These are phyloP conservation scores for Cataglyphis cursor DNA, from an alignment of 2,888 invertebrate genomes.

Conservation along the genomic window DNA sequence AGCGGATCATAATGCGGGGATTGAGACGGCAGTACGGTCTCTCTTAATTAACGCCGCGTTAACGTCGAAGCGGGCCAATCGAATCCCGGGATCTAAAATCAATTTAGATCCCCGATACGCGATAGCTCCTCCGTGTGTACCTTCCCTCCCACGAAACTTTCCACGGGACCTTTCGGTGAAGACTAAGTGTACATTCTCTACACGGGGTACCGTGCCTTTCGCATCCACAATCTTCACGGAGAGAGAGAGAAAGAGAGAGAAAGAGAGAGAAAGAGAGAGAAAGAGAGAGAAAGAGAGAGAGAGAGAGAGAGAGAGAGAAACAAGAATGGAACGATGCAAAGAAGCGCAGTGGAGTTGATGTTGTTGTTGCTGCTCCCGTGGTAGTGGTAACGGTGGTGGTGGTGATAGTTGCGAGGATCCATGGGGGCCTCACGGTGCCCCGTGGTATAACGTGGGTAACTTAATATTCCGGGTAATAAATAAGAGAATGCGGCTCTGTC, in stretches of 20 bases:
- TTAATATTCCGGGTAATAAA: conserved; percentile 85
- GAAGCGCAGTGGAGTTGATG: conserved; percentile 10
- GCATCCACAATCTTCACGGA: conserved; percentile 50
- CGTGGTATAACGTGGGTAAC: conserved; percentile 82
- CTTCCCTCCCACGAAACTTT: conserved; percentile 55
- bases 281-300: conserved; percentile 28
- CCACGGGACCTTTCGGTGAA: conserved; percentile 38
- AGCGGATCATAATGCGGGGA: conserved; percentile 70
- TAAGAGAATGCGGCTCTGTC: conserved; percentile 84
- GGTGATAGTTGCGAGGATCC: conserved; percentile 73
- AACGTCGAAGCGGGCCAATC: conserved; percentile 77
- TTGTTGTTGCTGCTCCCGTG: conserved; percentile 22
- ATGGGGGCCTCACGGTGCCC: conserved; percentile 78
- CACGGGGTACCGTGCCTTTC: conserved; percentile 44
- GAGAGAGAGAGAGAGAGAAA: conserved; percentile 24
- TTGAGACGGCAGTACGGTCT: conserved; percentile 79
- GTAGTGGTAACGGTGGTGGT: conserved; percentile 39
- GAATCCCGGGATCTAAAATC: conserved; percentile 81
- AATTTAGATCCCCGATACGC: conserved; percentile 80
- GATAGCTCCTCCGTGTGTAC: conserved; percentile 70
- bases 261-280: conserved; percentile 24
- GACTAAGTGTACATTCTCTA: conserved; percentile 42
- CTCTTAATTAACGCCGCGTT: conserved; percentile 82
- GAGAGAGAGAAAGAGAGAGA: conserved; percentile 13
- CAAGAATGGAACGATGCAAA: conserved; percentile 21